These are phyloP conservation scores for Nomada fabriciana DNA, from an alignment of 2,888 invertebrate species.

Conservation along the genomic window DNA sequence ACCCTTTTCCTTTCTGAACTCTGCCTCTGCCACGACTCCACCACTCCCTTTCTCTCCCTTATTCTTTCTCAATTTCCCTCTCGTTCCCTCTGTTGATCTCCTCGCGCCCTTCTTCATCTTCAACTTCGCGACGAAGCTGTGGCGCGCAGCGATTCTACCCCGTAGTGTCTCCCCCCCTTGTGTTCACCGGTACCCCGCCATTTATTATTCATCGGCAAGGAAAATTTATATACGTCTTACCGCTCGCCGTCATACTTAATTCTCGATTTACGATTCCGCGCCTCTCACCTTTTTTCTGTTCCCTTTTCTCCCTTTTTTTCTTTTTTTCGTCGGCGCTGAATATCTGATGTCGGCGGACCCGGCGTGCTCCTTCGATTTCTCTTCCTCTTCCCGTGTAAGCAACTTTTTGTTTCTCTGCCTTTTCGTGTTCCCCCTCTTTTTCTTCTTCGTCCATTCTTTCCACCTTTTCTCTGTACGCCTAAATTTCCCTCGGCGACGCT, in stretches of 20 bases:
- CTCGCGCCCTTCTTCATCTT: slow-evolving; percentile 20
- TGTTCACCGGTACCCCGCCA: slow-evolving; percentile 60
- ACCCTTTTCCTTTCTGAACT: slow-evolving; percentile 37
- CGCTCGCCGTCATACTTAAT: slow-evolving; percentile 66
- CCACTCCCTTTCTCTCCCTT: slow-evolving; percentile 7
- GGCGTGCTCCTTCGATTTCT: slow-evolving; percentile 9
- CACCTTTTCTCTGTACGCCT: slow-evolving; percentile 1
- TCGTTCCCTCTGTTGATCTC: slow-evolving; percentile 29
- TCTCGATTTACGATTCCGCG: slow-evolving; percentile 73
- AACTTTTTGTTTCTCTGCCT: slow-evolving; percentile 4
- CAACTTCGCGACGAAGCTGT: slow-evolving; percentile 22
- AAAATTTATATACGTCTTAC: slow-evolving; percentile 75
- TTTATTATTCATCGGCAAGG: slow-evolving; percentile 79
- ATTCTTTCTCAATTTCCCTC: slow-evolving; percentile 1
- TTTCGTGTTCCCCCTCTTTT: not conserved
- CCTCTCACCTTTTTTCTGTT: slow-evolving; percentile 46
- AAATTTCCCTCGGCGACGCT: slow-evolving; percentile 42
- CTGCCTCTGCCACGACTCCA: slow-evolving; percentile 30
- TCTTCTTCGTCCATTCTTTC: not conserved
- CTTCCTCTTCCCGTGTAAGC: slow-evolving; percentile 2
- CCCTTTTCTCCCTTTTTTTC: not conserved
- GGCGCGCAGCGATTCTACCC: slow-evolving; percentile 28
- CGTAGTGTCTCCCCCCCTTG: slow-evolving; percentile 50
- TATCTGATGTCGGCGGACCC: slow-evolving; percentile 52
- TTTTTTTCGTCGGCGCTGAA: slow-evolving; percentile 40